phyloP scores from a whole-genome alignment of 2,888 invertebrate genomes.

The Amiota minor region DNA sequence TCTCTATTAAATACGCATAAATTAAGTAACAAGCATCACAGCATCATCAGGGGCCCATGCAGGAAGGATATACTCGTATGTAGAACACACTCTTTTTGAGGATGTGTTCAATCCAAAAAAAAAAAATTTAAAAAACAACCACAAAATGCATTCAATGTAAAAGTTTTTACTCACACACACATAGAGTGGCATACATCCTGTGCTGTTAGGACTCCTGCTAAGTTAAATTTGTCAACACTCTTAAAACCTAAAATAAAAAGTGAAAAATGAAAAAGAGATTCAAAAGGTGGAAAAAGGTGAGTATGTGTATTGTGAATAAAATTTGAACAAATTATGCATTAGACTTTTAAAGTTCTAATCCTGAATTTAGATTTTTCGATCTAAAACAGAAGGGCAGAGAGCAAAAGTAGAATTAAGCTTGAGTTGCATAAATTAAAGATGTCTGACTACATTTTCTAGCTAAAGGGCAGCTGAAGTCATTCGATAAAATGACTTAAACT shows the following conservation, averaged over 20 bases:
- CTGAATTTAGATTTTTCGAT: background rate
- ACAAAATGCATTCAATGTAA: conserved; percentile 65
- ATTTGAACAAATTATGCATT: conserved; percentile 68
- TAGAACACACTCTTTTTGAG: background rate
- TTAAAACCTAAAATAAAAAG: conserved; percentile 4
- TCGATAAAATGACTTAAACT: too few relatives aligned
- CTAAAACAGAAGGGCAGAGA: too few relatives aligned
- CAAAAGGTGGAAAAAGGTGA: conserved; percentile 17
- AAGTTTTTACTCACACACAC: conserved; percentile 45
- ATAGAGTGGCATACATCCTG: background rate
- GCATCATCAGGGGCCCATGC: conserved; percentile 14
- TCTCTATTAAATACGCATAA: conserved; percentile 66
- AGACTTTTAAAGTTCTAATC: conserved; percentile 37
- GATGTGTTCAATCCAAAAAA: conserved; percentile 60
- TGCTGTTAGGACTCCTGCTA: background rate
- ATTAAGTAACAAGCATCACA: conserved; percentile 44
- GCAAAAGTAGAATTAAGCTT: too few relatives aligned
- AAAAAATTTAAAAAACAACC: conserved; percentile 52
- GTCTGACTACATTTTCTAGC: too few relatives aligned
- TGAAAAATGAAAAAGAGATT: background rate
- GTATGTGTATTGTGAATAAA: conserved; percentile 31
- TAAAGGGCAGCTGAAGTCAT: too few relatives aligned
- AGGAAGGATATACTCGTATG: background rate
- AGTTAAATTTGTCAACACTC: conserved; percentile 5
- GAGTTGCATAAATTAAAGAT: too few relatives aligned